These are phyloP conservation scores for Cheilosia impressa DNA, from an alignment of 2,888 invertebrate species.

Conservation along the genomic window DNA sequence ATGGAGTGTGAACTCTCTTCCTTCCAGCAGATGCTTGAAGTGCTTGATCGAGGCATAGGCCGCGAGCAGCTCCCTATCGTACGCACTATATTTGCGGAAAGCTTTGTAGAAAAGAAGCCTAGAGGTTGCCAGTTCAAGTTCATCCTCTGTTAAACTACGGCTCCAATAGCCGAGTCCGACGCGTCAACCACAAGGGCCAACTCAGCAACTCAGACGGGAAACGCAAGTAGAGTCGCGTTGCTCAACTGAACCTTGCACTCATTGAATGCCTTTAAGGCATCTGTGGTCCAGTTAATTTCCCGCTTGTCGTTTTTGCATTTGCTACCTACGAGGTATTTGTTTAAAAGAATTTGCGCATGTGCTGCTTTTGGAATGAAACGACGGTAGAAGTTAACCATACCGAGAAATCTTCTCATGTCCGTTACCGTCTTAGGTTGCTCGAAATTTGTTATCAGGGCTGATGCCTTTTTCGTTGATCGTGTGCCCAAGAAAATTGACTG, in stretches of 20 bases:
- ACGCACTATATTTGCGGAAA: slow-evolving; percentile 9
- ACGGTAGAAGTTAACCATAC: slow-evolving; percentile 11
- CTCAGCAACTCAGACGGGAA: too few species aligned
- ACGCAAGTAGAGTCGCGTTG: too few species aligned
- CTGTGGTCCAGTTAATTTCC: too few species aligned
- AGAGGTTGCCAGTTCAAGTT: too few species aligned
- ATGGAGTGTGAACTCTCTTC: not conserved
- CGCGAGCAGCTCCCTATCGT: slow-evolving; percentile 4
- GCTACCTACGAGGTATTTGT: not conserved
- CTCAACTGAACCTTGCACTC: too few species aligned
- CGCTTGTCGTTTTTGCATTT: not conserved
- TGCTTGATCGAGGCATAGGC: not conserved
- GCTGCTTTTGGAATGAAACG: slow-evolving; percentile 5
- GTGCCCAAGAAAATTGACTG: not conserved
- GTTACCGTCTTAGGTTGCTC: not conserved
- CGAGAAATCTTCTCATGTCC: slow-evolving; percentile 6
- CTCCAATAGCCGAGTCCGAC: too few species aligned
- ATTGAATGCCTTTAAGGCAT: too few species aligned
- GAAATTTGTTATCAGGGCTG: not conserved
- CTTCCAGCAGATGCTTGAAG: slow-evolving; percentile 4
- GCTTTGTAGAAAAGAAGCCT: not conserved
- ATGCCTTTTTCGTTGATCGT: not conserved
- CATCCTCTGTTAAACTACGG: too few species aligned
- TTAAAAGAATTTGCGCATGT: not conserved
- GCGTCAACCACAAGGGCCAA: too few species aligned